Percentiles rank a stretch among this genome's conserved stretches.
These are phyloP conservation scores for Mantis religiosa DNA, from an alignment of 2,888 invertebrate genomes.

Conservation along the genomic window DNA sequence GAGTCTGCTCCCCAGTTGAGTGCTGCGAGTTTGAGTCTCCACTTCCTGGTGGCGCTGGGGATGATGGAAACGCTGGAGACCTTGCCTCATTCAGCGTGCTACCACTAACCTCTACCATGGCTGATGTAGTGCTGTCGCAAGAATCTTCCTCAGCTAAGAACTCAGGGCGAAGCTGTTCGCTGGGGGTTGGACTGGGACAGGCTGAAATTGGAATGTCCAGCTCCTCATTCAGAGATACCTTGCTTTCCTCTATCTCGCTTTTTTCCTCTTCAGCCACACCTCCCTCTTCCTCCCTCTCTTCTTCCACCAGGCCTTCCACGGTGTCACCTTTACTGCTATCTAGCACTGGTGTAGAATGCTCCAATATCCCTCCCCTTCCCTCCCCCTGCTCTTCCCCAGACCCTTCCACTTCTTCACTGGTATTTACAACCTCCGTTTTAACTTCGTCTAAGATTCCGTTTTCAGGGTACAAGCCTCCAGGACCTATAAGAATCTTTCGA, in stretches of 20 bases:
- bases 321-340: slow-evolving; percentile 1
- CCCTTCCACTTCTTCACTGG: slow-evolving; percentile 17
- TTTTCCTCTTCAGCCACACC: slow-evolving; percentile 32
- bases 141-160: slow-evolving; percentile 17
- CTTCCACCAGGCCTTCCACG: slow-evolving; percentile 33
- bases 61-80: slow-evolving; percentile 23
- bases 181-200: slow-evolving; percentile 21
- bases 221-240: slow-evolving; percentile 14
- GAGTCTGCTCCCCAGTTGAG: neutral
- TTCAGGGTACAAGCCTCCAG: slow-evolving; percentile 18
- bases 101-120: slow-evolving; percentile 23
- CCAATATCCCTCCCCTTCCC: slow-evolving; percentile 10
- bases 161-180: slow-evolving; percentile 25
- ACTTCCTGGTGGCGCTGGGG: slow-evolving; percentile 14
- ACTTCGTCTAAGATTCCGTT: slow-evolving; percentile 18
- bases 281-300: slow-evolving; percentile 37
- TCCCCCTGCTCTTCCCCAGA: slow-evolving; percentile 9
- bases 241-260: neutral
- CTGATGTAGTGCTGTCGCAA: neutral
- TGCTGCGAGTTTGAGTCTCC: slow-evolving; percentile 1
- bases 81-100: slow-evolving; percentile 4
- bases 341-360: neutral
- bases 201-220: slow-evolving; percentile 1
- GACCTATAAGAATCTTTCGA: slow-evolving; percentile 20
- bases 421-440: slow-evolving; percentile 21